Evolutionary conservation across 1,140 invertebrate genomes (phyloP).

Genomic region (Drosophila parabipectinata): DNA sequence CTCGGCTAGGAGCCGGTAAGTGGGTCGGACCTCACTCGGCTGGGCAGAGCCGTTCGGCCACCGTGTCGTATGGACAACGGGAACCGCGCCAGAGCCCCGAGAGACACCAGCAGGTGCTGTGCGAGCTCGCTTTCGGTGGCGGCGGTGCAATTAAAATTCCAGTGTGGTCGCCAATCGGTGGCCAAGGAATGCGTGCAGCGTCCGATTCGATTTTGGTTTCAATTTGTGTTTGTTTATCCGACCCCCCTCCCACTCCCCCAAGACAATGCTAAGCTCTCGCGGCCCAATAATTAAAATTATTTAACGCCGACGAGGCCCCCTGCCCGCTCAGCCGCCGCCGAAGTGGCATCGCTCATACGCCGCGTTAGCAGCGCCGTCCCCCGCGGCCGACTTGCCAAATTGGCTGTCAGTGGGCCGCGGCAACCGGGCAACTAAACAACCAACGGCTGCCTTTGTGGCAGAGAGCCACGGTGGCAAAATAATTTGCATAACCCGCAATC

Average conservation of each 20-base stretch:
- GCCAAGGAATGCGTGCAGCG: slow-evolving; percentile 60
- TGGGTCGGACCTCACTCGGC: not conserved
- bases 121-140: slow-evolving; percentile 64
- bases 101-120: slow-evolving; percentile 41
- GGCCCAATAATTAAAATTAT: slow-evolving; percentile 71
- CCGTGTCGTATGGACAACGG: slow-evolving; percentile 59
- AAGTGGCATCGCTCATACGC: slow-evolving; percentile 53
- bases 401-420: slow-evolving; percentile 48
- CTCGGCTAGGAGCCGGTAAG: slow-evolving; percentile 44
- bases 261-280: slow-evolving; percentile 38
- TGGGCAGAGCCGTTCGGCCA: slow-evolving; percentile 27
- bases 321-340: not conserved
- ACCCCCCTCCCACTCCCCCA: slow-evolving; percentile 4
- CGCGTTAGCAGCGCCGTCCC: slow-evolving; percentile 30
- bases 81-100: slow-evolving; percentile 17
- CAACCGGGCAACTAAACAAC: not conserved
- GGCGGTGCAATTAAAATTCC: slow-evolving; percentile 76
- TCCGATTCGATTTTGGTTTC: slow-evolving; percentile 67
- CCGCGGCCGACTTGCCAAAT: slow-evolving; percentile 48
- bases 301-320: slow-evolving; percentile 33
- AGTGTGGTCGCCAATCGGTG: slow-evolving; percentile 44
- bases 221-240: slow-evolving; percentile 62
- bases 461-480: slow-evolving; percentile 51
- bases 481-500: slow-evolving; percentile 68
- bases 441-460: slow-evolving; percentile 16